Evolutionary conservation across 2,797 vertebrate species (phyloP).

Genomic region (Sebastes elongatus): DNA sequence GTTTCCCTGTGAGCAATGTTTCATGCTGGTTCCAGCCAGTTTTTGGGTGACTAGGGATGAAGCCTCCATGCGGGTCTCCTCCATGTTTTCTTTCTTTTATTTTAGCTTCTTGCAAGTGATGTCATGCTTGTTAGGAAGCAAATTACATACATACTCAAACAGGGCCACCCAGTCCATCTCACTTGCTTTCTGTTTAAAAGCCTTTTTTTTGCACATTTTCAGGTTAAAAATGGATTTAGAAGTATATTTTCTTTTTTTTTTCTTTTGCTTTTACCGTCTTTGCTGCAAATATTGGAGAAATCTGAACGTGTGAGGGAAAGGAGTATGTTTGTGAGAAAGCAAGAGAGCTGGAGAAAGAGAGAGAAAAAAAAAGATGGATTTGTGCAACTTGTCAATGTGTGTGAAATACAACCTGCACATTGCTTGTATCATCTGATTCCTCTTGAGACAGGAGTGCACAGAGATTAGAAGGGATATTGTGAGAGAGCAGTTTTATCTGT

Average conservation of each 20-base stretch:
- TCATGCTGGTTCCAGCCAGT: conserved; percentile 79
- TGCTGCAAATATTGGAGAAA: conserved; percentile 40
- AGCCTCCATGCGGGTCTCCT: conserved; percentile 71
- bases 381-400: conserved; percentile 36
- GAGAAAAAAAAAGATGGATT: conserved; percentile 29
- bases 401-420: conserved; percentile 44
- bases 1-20: conserved; percentile 81
- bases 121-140: conserved; percentile 78
- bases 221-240: conserved; percentile 59
- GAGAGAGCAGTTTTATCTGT: conserved; percentile 44
- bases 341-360: neutral
- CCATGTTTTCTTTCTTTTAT: conserved; percentile 72
- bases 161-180: conserved; percentile 58
- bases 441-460: conserved; percentile 21
- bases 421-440: conserved; percentile 45
- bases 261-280: conserved; percentile 29
- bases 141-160: conserved; percentile 69
- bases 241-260: neutral
- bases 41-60: conserved; percentile 69
- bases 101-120: conserved; percentile 77
- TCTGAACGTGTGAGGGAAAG: neutral
- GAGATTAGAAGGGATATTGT: conserved; percentile 45
- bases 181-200: conserved; percentile 47
- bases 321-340: neutral
- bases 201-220: conserved; percentile 40